Percentiles rank a stretch among this genome's conserved stretches.
phyloP scores from a whole-genome alignment of 1,140 invertebrate species.

The Drosophila eugracilis region DNA sequence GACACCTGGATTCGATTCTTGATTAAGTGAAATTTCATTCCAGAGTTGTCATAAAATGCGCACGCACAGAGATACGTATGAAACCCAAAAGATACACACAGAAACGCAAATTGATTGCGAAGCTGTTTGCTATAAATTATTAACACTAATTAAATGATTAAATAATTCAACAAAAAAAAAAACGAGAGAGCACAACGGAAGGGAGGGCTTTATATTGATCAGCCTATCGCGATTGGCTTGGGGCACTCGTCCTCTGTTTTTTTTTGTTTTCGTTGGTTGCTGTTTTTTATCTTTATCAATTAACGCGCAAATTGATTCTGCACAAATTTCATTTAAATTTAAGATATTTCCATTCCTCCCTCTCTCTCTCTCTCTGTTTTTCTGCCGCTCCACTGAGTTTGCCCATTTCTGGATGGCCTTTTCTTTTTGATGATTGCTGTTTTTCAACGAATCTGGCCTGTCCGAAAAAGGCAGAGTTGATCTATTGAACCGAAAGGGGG shows the following conservation, averaged over 20 bases:
- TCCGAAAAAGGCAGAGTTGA: background rate
- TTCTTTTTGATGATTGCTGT: slow-evolving; percentile 35
- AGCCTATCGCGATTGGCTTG: slow-evolving; percentile 1
- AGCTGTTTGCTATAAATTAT: slow-evolving; percentile 71
- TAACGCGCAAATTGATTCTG: slow-evolving; percentile 64
- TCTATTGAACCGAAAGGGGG: background rate
- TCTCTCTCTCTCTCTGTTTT: slow-evolving; percentile 3
- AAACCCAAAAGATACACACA: slow-evolving; percentile 1
- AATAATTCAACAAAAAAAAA: slow-evolving; percentile 37
- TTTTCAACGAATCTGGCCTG: background rate
- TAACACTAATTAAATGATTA: slow-evolving; percentile 70
- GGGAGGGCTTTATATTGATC: slow-evolving; percentile 1
- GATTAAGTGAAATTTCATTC: slow-evolving; percentile 47
- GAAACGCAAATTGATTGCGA: slow-evolving; percentile 59
- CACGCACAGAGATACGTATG: slow-evolving; percentile 9
- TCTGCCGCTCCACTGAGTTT: slow-evolving; percentile 22
- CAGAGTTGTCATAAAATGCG: slow-evolving; percentile 44
- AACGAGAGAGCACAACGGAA: background rate
- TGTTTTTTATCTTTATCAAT: slow-evolving; percentile 61
- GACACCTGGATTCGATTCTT: slow-evolving; percentile 19
- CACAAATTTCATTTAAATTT: slow-evolving; percentile 49
- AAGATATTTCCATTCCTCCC: slow-evolving; percentile 29
- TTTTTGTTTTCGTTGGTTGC: too few species aligned
- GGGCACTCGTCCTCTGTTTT: background rate
- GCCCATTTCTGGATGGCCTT: background rate